phyloP scores from a whole-genome alignment of 2,888 invertebrate species.

The Lysandra coridon region DNA sequence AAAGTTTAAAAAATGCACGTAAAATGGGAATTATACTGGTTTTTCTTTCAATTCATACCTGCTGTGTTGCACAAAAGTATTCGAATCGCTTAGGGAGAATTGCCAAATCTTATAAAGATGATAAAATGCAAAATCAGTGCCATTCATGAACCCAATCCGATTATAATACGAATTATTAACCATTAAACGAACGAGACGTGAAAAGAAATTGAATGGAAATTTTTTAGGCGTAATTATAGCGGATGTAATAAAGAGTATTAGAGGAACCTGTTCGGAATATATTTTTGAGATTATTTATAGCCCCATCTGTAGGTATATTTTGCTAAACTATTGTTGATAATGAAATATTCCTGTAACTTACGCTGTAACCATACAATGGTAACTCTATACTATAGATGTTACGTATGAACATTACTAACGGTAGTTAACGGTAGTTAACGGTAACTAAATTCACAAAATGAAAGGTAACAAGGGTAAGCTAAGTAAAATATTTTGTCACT shows the following conservation, averaged over 20 bases:
- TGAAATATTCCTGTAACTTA: too few species aligned
- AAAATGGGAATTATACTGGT: neutral
- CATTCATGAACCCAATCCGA: neutral
- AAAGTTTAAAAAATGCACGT: neutral
- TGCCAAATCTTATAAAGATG: neutral
- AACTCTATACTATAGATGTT: too few species aligned
- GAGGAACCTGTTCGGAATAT: too few species aligned
- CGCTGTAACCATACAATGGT: too few species aligned
- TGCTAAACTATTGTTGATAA: too few species aligned
- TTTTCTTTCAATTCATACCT: neutral
- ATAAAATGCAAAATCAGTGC: neutral
- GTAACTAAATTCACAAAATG: too few species aligned
- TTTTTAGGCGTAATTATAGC: conserved; percentile 44
- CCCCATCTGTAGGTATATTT: too few species aligned
- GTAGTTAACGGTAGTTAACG: too few species aligned
- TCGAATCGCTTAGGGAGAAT: neutral
- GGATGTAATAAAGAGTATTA: conserved; percentile 32
- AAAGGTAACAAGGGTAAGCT: too few species aligned
- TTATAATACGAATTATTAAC: conserved; percentile 53
- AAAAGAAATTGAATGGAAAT: conserved; percentile 54
- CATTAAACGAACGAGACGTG: conserved; percentile 55
- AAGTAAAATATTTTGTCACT: too few species aligned
- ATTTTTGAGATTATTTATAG: too few species aligned
- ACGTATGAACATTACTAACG: too few species aligned
- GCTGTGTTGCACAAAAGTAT: neutral